Conservation (phyloP, 2,797 vertebrate genomes). For the Apodemus agrarius region DNA sequence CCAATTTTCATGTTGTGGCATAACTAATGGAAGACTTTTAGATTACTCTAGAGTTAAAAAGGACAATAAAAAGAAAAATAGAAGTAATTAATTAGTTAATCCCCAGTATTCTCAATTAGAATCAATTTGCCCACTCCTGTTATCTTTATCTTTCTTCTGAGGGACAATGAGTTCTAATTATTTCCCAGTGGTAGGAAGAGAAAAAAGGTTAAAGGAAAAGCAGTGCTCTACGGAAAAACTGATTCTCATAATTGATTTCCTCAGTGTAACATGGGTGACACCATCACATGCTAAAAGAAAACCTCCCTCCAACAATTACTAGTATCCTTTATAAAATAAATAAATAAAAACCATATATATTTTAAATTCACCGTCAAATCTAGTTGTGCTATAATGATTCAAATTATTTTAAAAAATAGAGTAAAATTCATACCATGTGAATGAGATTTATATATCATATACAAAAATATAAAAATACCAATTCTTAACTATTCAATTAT, state of each 20-base stretch:
- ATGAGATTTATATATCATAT: too few species aligned
- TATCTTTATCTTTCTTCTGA: neutral
- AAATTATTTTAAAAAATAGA: neutral
- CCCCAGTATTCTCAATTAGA: neutral
- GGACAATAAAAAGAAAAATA: neutral
- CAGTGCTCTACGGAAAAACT: neutral
- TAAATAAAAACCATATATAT: neutral
- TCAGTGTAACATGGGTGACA: neutral
- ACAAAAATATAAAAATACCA: neutral
- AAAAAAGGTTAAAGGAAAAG: neutral
- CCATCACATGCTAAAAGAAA: neutral
- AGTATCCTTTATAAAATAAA: neutral
- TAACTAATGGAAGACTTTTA: neutral
- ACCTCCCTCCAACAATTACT: neutral
- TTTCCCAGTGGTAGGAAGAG: neutral
- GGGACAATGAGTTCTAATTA: neutral
- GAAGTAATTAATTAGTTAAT: neutral
- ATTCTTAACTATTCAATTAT: conserved; percentile 49
- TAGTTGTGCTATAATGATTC: neutral
- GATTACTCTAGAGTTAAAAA: neutral
- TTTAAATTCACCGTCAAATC: neutral
- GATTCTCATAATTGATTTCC: neutral
- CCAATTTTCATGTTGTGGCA: neutral
- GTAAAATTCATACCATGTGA: neutral
- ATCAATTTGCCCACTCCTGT: neutral